phyloP scores from a whole-genome alignment of 2,113 vertebrate genomes.

The Heloderma charlesbogerti region DNA sequence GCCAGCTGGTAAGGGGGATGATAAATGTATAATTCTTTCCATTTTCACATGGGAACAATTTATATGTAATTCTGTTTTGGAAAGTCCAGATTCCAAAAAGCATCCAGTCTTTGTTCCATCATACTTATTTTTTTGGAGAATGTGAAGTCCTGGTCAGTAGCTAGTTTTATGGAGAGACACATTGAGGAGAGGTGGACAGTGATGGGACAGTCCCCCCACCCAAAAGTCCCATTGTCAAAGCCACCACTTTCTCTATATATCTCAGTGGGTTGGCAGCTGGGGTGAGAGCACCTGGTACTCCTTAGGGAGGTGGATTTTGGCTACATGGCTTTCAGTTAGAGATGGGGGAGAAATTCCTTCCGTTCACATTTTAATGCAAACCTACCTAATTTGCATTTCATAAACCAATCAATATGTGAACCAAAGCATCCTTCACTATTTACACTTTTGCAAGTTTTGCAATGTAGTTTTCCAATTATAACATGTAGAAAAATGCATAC shows the following conservation, averaged over 20 bases:
- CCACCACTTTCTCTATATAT: not conserved
- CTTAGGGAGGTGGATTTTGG: not conserved
- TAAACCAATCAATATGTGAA: no score
- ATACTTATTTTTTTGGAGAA: not conserved
- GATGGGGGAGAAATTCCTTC: no score
- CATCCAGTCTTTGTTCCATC: not conserved
- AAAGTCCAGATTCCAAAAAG: not conserved
- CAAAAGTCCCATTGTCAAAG: not conserved
- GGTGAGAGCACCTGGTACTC: no score
- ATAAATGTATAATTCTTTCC: fast-evolving
- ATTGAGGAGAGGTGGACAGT: not conserved
- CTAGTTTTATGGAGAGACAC: not conserved
- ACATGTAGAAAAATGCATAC: no score
- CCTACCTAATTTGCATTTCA: no score
- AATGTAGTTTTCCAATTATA: no score
- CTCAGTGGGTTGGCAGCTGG: not conserved
- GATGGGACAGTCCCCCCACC: not conserved
- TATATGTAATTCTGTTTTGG: not conserved
- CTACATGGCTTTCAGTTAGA: not conserved
- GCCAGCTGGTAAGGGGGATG: fast-evolving
- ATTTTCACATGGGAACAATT: not conserved
- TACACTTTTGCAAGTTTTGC: no score
- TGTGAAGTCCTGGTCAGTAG: not conserved
- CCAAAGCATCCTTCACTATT: no score
- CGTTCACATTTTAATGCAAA: no score